Evolutionary conservation across 2,797 vertebrate species (phyloP), one percentile per base, ranked within the genome.

Genomic region (Halcyon badia): DNA sequence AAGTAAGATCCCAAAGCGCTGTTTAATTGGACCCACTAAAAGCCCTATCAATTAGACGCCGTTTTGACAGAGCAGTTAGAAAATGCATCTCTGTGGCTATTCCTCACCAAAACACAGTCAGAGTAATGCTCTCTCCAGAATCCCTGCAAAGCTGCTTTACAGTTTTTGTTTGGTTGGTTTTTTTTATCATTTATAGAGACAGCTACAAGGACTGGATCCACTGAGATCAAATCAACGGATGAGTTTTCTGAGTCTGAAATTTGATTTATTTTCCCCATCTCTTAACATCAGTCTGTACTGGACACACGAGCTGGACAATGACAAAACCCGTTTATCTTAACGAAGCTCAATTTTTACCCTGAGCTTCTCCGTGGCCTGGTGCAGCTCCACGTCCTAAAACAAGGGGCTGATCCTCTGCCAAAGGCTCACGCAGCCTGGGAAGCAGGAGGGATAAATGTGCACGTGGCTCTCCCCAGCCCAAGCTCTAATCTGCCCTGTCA

Each of bases 11-110:
- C 83, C 90, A 51, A 90, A 85, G 81, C 0, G 0, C 61, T 39
- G 61, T 71, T 95, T 92, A 96, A 92, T 54, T 84, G n/a, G 80
- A 17, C 35, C 31, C 49, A 62, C 78, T 96, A 93, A 96, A 92
- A 96, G 81, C 86, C 44, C 83, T 85, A 90, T 96, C 95, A 93
- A 87, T 90, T 95, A 96, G 71, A 77, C 71, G 78, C 46, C 61
- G 22, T 49, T 92, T 65, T 72, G 85, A 66, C 73, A 61, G 83
- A 89, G 88, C 3, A 19, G 79, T 93, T 92, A 65, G 94, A 80
- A 94, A 93, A 87, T n/a, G 77, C 61, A 58, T 85, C 90, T 28
- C 4, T 1, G 1, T 30, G 46, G 44, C 44, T 79, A n/a, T 31
- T 87, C 52, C 81, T 57, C 30, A 28, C 30, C 54, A 73, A 83